Percentiles rank a stretch among this genome's conserved stretches.
Conservation (phyloP, 2,113 vertebrate genomes). For the Guaruba guarouba region DNA sequence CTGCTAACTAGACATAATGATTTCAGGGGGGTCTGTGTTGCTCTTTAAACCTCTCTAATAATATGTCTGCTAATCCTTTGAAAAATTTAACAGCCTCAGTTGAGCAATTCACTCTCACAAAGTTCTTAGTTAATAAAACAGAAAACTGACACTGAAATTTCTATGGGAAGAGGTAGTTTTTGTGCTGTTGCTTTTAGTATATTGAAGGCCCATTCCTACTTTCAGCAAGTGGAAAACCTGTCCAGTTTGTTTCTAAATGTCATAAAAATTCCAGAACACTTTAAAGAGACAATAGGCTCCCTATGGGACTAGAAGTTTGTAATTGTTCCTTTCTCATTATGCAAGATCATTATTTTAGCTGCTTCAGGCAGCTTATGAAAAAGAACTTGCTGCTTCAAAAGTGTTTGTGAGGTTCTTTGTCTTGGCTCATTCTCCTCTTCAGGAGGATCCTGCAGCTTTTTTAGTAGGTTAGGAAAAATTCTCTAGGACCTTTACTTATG, state of each 20-base stretch:
- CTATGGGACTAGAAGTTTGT: conserved; percentile 3
- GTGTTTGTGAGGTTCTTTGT: conserved; percentile 31
- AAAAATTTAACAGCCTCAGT: conserved; percentile 12
- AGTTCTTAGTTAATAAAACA: conserved; percentile 46
- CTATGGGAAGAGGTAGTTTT: neutral
- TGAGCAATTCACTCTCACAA: neutral
- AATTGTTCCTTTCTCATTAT: conserved; percentile 50
- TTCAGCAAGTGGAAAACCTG: neutral
- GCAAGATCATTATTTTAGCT: conserved; percentile 40
- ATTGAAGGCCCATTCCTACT: neutral
- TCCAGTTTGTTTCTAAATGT: conserved; percentile 39
- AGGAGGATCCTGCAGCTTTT: neutral
- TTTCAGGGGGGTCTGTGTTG: neutral
- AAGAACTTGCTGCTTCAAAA: conserved; percentile 28
- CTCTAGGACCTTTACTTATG: neutral
- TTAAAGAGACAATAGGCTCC: neutral
- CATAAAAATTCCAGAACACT: conserved; percentile 1
- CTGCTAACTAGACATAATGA: neutral
- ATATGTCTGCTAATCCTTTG: neutral
- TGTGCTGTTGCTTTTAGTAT: neutral
- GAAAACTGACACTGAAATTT: neutral
- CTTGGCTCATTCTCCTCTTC: neutral
- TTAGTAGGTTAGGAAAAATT: neutral
- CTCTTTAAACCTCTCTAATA: neutral
- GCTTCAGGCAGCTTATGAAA: conserved; percentile 32